Evolutionary conservation across 2,797 vertebrate species (phyloP), one percentile per base, ranked within the genome.

Genomic region (Tachyglossus aculeatus): DNA sequence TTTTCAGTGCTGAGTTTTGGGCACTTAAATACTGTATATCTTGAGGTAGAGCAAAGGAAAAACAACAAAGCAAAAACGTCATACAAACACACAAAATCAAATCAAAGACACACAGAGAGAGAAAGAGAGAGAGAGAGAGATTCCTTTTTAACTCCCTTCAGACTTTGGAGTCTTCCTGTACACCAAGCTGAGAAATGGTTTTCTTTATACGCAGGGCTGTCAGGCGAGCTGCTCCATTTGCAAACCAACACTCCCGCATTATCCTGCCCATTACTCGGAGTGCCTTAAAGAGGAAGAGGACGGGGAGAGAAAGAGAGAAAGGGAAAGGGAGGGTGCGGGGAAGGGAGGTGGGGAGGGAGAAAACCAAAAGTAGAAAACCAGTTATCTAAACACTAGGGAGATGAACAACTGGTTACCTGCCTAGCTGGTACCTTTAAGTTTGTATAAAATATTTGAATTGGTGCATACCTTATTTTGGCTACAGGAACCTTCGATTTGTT

Each of bases 181-280:
- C 81, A 1, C 93, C 95, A 80, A 98, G 93, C 88, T 99, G 96
- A 9, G 96, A 95, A 70, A 97, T 76, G 0, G 96, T 99, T 72
- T 99, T 99, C 95, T 99, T 99, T 78, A 99, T 94, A 2, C 98
- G 95, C 67, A 99, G 95, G 1, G 97, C 96, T 0, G 98, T 99
- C 38, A 99, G 93, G 1, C 98, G 96, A 1, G 98, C 96, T 0
- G 96, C 94, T 0, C 95, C 91, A 33, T 93, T 99, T 83, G 90
- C 76, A 3, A 96, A 94, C 97, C 98, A 99, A 85, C 98, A 98
- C 71, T 99, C 98, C 0, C 96, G 93, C 96, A 99, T 99, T 76
- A 99, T 89, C 83, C 96, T 93, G 39, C 97, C 97, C 93, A 99
- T 95, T 57, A 98, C 94, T 50, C 96, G 94, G 78, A 99, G 93